Percentiles rank a stretch among this genome's conserved stretches.
These are phyloP conservation scores for Tortrix viridana DNA, from an alignment of 2,888 invertebrate genomes.

Conservation along the genomic window DNA sequence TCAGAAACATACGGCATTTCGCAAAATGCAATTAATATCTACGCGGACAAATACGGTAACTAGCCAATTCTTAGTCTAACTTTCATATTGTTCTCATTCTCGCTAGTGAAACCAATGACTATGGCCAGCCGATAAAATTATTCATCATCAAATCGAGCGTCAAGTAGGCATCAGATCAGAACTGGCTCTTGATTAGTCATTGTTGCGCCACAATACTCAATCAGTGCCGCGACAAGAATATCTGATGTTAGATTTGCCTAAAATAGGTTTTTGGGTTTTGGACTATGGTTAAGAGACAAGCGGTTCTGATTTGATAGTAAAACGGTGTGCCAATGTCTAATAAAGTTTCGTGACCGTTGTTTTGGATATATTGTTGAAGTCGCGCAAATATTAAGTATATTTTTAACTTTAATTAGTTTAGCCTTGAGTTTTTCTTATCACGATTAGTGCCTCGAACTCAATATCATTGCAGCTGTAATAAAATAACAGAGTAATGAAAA, in stretches of 20 bases:
- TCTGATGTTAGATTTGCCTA: constrained; percentile 49
- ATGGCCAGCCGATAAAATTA: constrained; percentile 25
- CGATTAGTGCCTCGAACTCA: not conserved
- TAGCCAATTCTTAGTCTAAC: not conserved
- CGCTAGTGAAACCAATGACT: constrained; percentile 1
- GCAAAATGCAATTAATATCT: too few species aligned
- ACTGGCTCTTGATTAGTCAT: constrained; percentile 71
- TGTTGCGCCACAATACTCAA: constrained; percentile 74
- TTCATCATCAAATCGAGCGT: constrained; percentile 38
- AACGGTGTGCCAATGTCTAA: constrained; percentile 10
- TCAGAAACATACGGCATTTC: too few species aligned
- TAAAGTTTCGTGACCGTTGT: too few species aligned
- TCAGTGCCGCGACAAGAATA: constrained; percentile 61
- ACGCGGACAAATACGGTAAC: too few species aligned
- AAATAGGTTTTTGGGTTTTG: constrained; percentile 44
- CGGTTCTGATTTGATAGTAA: constrained; percentile 32
- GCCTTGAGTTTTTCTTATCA: not conserved
- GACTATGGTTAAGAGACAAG: constrained; percentile 25
- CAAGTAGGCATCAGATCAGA: constrained; percentile 55
- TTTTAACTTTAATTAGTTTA: not conserved
- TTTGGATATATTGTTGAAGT: constrained; percentile 14
- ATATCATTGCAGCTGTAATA: too few species aligned
- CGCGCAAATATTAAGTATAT: not conserved
- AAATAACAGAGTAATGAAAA: too few species aligned
- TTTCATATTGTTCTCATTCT: constrained; percentile 6